phyloP scores from a whole-genome alignment of 2,888 invertebrate species.

The Myopa testacea region DNA sequence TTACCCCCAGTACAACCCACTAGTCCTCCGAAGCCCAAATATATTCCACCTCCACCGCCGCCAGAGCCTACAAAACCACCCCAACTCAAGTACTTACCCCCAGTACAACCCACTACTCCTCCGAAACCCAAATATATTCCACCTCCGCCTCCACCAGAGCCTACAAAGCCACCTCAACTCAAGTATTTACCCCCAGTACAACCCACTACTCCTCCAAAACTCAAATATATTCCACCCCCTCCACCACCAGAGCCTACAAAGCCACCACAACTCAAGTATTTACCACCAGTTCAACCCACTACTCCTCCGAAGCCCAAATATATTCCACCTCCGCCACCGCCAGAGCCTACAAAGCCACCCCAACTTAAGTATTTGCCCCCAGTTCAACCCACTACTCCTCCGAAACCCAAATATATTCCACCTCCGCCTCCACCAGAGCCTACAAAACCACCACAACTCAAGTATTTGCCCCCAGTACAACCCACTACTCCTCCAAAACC shows the following conservation, averaged over 20 bases:
- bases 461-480: conserved; percentile 33
- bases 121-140: conserved; percentile 35
- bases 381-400: conserved; percentile 44
- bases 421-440: conserved; percentile 52
- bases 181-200: conserved; percentile 24
- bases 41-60: conserved; percentile 56
- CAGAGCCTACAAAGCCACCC: conserved; percentile 26
- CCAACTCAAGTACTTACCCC: conserved; percentile 28
- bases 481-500: conserved; percentile 32
- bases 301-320: conserved; percentile 31
- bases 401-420: conserved; percentile 51
- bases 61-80: conserved; percentile 36
- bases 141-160: conserved; percentile 38
- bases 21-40: background rate
- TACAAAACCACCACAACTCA: conserved; percentile 41
- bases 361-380: conserved; percentile 39
- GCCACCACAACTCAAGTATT: conserved; percentile 5
- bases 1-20: conserved; percentile 10
- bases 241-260: conserved; percentile 33
- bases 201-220: conserved; percentile 30
- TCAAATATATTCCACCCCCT: conserved; percentile 34
- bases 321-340: conserved; percentile 39
- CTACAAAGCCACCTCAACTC: conserved; percentile 38
- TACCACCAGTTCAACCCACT: conserved; percentile 49
- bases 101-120: conserved; percentile 32